Evolutionary conservation across 2,113 vertebrate species (phyloP).

Genomic region (Phyllostomus hastatus): DNA sequence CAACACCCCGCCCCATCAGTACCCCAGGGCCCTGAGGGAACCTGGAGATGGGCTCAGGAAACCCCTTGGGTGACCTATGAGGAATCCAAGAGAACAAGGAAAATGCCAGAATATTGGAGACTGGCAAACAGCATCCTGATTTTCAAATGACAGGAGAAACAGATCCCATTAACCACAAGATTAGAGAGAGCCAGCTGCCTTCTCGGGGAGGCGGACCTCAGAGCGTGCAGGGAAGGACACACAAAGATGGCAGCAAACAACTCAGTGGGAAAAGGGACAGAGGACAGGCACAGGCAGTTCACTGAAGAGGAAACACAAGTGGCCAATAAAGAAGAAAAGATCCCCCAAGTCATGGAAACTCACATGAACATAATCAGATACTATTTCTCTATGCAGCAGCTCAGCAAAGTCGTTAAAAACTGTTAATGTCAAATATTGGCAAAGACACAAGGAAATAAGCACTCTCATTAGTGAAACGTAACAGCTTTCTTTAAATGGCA

Average conservation of each 20-base stretch:
- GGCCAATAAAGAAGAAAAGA: background rate
- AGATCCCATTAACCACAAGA: background rate
- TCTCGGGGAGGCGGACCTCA: background rate
- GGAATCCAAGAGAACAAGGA: background rate
- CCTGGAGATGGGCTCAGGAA: background rate
- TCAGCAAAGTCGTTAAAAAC: background rate
- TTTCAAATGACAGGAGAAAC: background rate
- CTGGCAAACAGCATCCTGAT: background rate
- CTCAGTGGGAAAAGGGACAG: background rate
- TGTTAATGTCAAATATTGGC: background rate
- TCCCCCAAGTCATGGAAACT: background rate
- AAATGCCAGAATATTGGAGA: background rate
- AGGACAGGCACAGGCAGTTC: background rate
- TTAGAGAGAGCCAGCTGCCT: background rate
- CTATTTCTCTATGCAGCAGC: background rate
- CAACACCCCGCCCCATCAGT: background rate
- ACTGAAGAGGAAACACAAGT: background rate
- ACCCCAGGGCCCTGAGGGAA: background rate
- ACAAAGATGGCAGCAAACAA: background rate
- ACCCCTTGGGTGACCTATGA: background rate
- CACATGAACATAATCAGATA: background rate
- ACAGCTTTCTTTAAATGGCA: background rate
- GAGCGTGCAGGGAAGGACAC: background rate
- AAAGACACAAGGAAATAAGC: background rate
- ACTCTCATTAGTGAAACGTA: background rate